Evolutionary conservation across 1,140 invertebrate species (phyloP).

Genomic region (Drosophila prosaltans): DNA sequence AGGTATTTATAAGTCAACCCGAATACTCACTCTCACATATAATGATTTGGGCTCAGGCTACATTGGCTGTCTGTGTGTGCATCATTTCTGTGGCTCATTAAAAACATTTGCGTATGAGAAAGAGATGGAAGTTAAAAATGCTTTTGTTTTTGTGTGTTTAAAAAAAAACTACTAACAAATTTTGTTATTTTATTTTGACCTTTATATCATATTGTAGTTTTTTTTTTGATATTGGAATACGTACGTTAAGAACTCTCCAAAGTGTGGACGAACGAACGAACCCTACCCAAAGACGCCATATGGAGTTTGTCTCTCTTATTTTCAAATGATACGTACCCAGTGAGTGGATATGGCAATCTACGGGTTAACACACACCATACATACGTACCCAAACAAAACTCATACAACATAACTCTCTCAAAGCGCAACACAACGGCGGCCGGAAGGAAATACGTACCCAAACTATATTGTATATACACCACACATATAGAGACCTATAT

Average conservation of each 20-base stretch:
- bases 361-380: not conserved
- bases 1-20: slow-evolving; percentile 22
- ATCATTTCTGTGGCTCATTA: slow-evolving; percentile 38
- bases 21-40: slow-evolving; percentile 72
- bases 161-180: not conserved
- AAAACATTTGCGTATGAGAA: slow-evolving; percentile 42
- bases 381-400: slow-evolving; percentile 9
- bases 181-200: slow-evolving; percentile 5
- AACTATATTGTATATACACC: not conserved
- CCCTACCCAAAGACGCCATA: slow-evolving; percentile 30
- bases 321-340: slow-evolving; percentile 3
- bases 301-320: not conserved
- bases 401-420: not conserved
- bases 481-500: not conserved
- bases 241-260: slow-evolving; percentile 61
- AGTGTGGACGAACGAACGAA: slow-evolving; percentile 29
- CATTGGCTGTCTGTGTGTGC: slow-evolving; percentile 14
- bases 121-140: slow-evolving; percentile 46
- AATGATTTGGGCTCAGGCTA: slow-evolving; percentile 24
- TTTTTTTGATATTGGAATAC: slow-evolving; percentile 44
- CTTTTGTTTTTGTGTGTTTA: slow-evolving; percentile 40
- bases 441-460: slow-evolving; percentile 10
- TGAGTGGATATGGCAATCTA: not conserved
- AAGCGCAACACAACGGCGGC: not conserved
- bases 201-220: slow-evolving; percentile 18